phyloP scores from a whole-genome alignment of 2,797 vertebrate species.

The Sebastes steindachneri region DNA sequence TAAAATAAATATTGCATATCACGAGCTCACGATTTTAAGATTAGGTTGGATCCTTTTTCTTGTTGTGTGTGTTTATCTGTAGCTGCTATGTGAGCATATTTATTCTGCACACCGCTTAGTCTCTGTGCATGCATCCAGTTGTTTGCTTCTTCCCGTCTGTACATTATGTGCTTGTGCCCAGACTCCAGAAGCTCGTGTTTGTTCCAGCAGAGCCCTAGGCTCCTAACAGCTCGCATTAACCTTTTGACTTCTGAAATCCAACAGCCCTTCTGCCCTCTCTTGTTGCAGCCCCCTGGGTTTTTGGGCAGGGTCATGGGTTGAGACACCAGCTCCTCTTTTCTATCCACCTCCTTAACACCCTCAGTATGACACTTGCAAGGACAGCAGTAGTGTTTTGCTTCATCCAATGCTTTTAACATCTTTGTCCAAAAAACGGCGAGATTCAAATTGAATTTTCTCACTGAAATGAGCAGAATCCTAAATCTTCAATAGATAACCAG shows the following conservation, averaged over 20 bases:
- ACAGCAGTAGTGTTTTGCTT: conserved; percentile 17
- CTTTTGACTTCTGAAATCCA: conserved; percentile 50
- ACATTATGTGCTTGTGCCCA: not conserved
- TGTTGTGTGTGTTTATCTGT: not conserved
- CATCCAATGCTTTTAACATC: conserved; percentile 9
- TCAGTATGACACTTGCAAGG: conserved; percentile 5
- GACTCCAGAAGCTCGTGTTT: not conserved
- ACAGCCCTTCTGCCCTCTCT: conserved; percentile 19
- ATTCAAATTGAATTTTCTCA: not conserved
- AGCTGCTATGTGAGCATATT: not conserved
- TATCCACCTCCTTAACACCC: not conserved
- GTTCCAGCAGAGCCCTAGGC: conserved; percentile 7
- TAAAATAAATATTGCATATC: not conserved
- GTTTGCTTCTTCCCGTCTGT: not conserved
- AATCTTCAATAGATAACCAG: not conserved
- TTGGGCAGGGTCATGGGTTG: conserved; percentile 10
- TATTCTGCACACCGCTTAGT: not conserved
- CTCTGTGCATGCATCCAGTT: conserved; percentile 4
- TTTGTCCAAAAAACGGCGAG: not conserved
- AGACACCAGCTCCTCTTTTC: conserved; percentile 1
- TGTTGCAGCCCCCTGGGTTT: conserved; percentile 16
- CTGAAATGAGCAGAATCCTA: not conserved
- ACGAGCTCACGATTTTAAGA: not conserved
- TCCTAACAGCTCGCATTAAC: conserved; percentile 46
- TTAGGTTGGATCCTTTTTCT: not conserved